Evolutionary conservation across 2,888 invertebrate species (phyloP).

Genomic region (Vesta saturnalis): DNA sequence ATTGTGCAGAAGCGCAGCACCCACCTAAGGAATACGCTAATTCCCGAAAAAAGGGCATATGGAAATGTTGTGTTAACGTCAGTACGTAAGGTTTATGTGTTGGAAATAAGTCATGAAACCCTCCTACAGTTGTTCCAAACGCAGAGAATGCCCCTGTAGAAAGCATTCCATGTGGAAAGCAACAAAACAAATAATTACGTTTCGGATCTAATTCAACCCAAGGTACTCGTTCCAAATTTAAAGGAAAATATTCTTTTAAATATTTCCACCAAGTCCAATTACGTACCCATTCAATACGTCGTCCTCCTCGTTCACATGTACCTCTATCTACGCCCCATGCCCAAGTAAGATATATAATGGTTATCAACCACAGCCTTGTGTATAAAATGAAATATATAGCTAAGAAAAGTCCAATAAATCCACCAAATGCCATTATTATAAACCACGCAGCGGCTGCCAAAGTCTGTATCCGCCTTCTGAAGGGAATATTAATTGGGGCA

Average conservation of each 20-base stretch:
- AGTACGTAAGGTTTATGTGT: constrained; percentile 62
- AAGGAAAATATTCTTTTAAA: constrained; percentile 86
- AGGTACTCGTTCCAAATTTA: constrained; percentile 84
- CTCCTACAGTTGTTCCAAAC: constrained; percentile 76
- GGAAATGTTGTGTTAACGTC: constrained; percentile 75
- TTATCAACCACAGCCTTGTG: constrained; percentile 66
- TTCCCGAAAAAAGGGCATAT: constrained; percentile 78
- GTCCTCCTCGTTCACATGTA: constrained; percentile 66
- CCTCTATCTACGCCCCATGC: constrained; percentile 68
- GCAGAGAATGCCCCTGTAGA: constrained; percentile 82
- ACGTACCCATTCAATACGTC: constrained; percentile 64
- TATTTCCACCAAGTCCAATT: constrained; percentile 77
- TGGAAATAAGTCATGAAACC: constrained; percentile 64
- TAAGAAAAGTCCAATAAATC: constrained; percentile 64
- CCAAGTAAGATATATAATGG: constrained; percentile 72
- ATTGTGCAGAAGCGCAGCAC: constrained; percentile 70
- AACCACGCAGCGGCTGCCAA: constrained; percentile 80
- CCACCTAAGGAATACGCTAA: constrained; percentile 67
- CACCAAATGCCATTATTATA: constrained; percentile 70
- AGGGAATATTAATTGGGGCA: constrained; percentile 83
- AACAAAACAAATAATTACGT: constrained; percentile 86
- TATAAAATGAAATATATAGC: constrained; percentile 69
- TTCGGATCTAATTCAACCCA: constrained; percentile 82
- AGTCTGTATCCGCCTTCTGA: constrained; percentile 84
- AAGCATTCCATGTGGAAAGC: constrained; percentile 83